Evolutionary conservation across 2,113 vertebrate species (phyloP).

Genomic region (Hemibagrus wyckioides): DNA sequence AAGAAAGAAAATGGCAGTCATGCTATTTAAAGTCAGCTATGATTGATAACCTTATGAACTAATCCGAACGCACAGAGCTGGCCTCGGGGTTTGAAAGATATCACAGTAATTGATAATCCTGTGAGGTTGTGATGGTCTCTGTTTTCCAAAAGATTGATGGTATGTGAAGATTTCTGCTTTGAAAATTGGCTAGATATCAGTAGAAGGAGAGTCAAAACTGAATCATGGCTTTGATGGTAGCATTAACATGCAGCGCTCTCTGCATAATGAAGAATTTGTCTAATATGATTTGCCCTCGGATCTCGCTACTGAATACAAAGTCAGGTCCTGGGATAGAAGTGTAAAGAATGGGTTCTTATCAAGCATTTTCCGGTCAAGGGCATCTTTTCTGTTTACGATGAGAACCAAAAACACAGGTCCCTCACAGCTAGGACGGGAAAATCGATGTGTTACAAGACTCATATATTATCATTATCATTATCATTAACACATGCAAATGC

Average conservation of each 20-base stretch:
- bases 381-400: neutral
- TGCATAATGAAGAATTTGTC: neutral
- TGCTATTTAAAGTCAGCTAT: constrained; percentile 2
- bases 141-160: neutral
- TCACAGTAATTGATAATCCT: neutral
- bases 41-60: neutral
- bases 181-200: neutral
- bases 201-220: neutral
- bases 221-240: neutral
- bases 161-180: neutral
- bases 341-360: neutral
- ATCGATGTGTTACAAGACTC: neutral
- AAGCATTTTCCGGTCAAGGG: neutral
- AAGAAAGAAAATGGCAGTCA: neutral
- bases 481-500: too few species aligned
- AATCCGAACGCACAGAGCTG: constrained; percentile 21
- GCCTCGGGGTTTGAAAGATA: neutral
- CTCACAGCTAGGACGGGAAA: neutral
- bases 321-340: neutral
- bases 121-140: constrained; percentile 28
- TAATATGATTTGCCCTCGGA: neutral
- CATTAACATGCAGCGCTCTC: neutral
- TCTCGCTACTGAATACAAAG: neutral
- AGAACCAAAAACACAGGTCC: neutral
- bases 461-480: too few species aligned